Evolutionary conservation across 1,140 invertebrate species (phyloP).

Genomic region (Lordiphosa collinella): DNA sequence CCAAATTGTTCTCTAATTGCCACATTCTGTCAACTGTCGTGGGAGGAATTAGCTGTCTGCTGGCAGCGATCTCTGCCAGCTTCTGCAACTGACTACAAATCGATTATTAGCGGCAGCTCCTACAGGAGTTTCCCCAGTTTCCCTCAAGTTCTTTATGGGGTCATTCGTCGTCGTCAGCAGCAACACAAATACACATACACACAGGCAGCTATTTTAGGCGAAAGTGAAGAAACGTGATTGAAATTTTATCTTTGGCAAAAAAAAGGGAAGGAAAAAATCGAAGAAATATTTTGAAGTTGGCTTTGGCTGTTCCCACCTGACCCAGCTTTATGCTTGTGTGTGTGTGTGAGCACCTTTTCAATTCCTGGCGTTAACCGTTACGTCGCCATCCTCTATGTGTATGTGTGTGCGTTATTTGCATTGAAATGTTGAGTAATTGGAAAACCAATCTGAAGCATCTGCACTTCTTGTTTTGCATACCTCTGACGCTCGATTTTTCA

Average conservation of each 20-base stretch:
- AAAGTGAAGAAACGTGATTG: constrained; percentile 73
- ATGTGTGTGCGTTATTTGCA: constrained; percentile 56
- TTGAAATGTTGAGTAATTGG: constrained; percentile 76
- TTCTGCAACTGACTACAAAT: not conserved
- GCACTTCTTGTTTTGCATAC: constrained; percentile 73
- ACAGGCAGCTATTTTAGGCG: constrained; percentile 21
- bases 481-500: constrained; percentile 46
- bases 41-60: no score
- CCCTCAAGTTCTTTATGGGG: constrained; percentile 5
- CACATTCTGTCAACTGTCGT: not conserved
- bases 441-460: constrained; percentile 76
- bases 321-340: not conserved
- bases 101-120: constrained; percentile 6
- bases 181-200: constrained; percentile 10
- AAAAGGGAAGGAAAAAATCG: constrained; percentile 3
- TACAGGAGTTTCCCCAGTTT: not conserved
- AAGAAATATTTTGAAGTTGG: constrained; percentile 5
- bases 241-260: constrained; percentile 68
- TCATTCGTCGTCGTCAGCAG: not conserved
- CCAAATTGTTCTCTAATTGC: not conserved
- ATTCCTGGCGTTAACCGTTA: constrained; percentile 36
- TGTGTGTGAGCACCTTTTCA: constrained; percentile 28
- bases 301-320: constrained; percentile 6
- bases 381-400: constrained; percentile 21
- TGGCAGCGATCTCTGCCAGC: no score